phyloP scores from a whole-genome alignment of 2,113 vertebrate genomes.

The Cyprinodon tularosa region DNA sequence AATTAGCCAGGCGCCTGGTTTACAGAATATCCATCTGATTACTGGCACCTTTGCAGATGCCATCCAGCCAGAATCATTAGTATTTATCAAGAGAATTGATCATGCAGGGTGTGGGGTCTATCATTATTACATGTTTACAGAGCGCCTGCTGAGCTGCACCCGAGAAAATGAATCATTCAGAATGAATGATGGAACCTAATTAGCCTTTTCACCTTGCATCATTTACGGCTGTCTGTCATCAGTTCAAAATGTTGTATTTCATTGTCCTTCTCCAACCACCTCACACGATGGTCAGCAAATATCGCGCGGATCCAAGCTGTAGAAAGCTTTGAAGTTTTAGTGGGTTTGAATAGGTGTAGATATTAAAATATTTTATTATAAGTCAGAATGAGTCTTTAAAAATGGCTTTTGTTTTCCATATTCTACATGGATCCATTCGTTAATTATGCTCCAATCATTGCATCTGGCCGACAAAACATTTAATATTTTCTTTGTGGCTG shows the following conservation, averaged over 20 bases:
- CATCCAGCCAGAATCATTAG: constrained; percentile 2
- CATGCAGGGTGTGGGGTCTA: constrained; percentile 21
- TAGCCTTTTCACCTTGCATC: constrained; percentile 9
- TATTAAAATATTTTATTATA: background rate
- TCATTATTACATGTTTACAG: constrained; percentile 41
- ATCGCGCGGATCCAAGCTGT: background rate
- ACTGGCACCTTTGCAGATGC: constrained; percentile 12
- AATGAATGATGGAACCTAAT: constrained; percentile 55
- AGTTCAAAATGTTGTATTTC: background rate
- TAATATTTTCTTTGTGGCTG: too few species aligned
- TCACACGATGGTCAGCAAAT: background rate
- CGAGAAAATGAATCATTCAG: constrained; percentile 22
- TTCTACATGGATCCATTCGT: background rate
- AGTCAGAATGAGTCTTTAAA: background rate
- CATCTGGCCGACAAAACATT: too few species aligned
- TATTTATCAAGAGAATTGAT: constrained; percentile 56
- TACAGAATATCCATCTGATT: constrained; percentile 26
- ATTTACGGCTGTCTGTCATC: background rate
- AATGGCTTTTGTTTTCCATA: background rate
- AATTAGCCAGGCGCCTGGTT: constrained; percentile 9
- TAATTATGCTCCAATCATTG: background rate
- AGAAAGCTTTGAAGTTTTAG: too few species aligned
- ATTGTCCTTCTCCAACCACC: background rate
- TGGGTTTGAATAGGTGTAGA: background rate
- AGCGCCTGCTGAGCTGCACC: constrained; percentile 33